Evolutionary conservation across 2,113 vertebrate genomes (phyloP), one percentile per base, ranked within the genome.

Genomic region (Elephantulus edwardii): DNA sequence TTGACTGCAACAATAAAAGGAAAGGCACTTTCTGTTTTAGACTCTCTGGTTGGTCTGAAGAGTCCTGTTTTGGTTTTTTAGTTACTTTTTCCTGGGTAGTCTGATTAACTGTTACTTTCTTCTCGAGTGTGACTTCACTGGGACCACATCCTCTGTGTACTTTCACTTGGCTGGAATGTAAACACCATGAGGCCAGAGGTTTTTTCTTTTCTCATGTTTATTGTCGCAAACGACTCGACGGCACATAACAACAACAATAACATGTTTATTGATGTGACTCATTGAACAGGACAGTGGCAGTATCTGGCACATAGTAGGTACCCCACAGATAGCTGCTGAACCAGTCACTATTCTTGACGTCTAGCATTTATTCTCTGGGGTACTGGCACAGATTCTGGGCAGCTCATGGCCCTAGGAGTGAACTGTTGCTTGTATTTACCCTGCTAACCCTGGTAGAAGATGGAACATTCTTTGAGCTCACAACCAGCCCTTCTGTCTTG

Each of bases 401-500:
- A 20, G 46, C 40, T 75, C 74, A 4, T 0, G 0, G 26, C 38
- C 24, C 38, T 22, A 38, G 17, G 44, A 42, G 7, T 44, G 30
- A 64, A 13, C 38, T 22, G 4, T 8, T 9, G 40, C 33, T 52
- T 60, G 19, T 70, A 38, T 33, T 30, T 12, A 2, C 52, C 40
- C 83, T 90, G 13, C 83, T 46, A 12, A 38, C n/a, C 48, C 24
- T 4, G 2, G 42, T 20, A 22, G 44, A 22, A 84, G n/a, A 28
- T 42, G 24, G 70, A 13, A 17, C 42, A 33, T 62, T 35, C 62
- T 46, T 2, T 2, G 24, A 84, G 83, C 91, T 95, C 95, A n/a
- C 54, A 0, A 14, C 40, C 13, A 14, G 2, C 52, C 44, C 38
- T 35, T 93, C 84, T 96, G 35, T 86, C 90, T 95, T 95, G 72